Evolutionary conservation across 2,797 vertebrate species (phyloP).

Genomic region (Acomys russatus): DNA sequence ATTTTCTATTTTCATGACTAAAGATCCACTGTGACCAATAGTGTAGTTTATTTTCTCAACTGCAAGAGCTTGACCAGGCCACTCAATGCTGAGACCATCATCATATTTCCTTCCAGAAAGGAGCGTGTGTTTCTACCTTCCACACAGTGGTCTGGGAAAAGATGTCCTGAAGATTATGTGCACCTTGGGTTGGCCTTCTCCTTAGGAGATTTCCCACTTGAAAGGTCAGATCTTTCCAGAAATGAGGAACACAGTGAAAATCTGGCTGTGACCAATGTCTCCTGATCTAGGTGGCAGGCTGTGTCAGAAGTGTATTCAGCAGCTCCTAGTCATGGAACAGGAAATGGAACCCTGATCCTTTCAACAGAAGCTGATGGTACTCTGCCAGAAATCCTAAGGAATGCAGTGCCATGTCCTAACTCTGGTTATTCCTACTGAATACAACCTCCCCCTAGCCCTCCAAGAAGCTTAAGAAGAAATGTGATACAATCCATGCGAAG

Average conservation of each 20-base stretch:
- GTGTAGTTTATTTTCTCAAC: accelerated
- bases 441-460: not conserved
- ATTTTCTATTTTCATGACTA: slow-evolving; percentile 54
- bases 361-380: not conserved
- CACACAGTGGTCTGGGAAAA: not conserved
- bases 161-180: not conserved
- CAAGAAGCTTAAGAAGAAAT: not conserved
- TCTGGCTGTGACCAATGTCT: not conserved
- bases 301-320: not conserved
- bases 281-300: not conserved
- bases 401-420: not conserved
- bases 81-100: not conserved
- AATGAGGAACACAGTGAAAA: not conserved
- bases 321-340: not conserved
- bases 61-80: not conserved
- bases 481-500: not conserved
- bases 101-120: not conserved
- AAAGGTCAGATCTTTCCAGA: not conserved
- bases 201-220: not conserved
- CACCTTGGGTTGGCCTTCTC: not conserved
- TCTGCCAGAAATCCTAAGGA: slow-evolving; percentile 17
- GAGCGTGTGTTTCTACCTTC: not conserved
- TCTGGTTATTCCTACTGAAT: not conserved
- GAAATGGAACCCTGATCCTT: not conserved
- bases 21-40: not conserved